Base-by-base conservation (phyloP, 2,113 vertebrate species). In the Prinia subflava region DNA sequence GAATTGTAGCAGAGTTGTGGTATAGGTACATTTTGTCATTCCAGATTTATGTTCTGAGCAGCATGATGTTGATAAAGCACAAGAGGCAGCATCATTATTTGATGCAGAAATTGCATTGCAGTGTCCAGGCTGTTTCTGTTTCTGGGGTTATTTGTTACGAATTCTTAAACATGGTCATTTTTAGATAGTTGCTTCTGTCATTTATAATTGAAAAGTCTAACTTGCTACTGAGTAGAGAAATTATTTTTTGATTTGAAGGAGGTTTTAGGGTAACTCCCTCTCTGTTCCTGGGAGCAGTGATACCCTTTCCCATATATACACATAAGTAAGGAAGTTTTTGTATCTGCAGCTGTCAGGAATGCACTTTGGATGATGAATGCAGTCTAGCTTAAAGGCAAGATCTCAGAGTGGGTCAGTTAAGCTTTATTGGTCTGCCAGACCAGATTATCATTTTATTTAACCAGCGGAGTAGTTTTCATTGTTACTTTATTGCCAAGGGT, bases 391-490 rank as follows among this genome's bases (percentile, higher is more conserved):
- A 76, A 77, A 95, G 67, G 53, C 24, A 0, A 76, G 86, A 88
- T 96, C 93, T 75, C 73, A 23, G 3, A 65, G 50, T 13, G 80
- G 75, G 77, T 74, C 63, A 76, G 57, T 67, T 63, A 63, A 63
- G 75, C 95, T 96, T 96, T 96, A 70, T 83, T 84, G 90, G 67
- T 90, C 92, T 97, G 92, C 94, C 92, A 92, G 84, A 94, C 83
- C 77, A 97, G 94, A 95, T 96, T 75, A 93, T 94, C 30, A 42
- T 96, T 97, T 90, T 85, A 92, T 96, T 92, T 87, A 97, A 88
- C 81, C 80, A 88, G 71, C 81, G 89, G 79, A 96, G 73, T 92
- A 42, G 86, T 85, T 95, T 96, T 97, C 83, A 93, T 96, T 97
- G 81, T 95, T 57, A 35, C 33, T 96, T 69, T 79, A 84, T 97